These are phyloP conservation scores for Dascyllus trimaculatus DNA, from an alignment of 2,113 vertebrate species.

Conservation along the genomic window DNA sequence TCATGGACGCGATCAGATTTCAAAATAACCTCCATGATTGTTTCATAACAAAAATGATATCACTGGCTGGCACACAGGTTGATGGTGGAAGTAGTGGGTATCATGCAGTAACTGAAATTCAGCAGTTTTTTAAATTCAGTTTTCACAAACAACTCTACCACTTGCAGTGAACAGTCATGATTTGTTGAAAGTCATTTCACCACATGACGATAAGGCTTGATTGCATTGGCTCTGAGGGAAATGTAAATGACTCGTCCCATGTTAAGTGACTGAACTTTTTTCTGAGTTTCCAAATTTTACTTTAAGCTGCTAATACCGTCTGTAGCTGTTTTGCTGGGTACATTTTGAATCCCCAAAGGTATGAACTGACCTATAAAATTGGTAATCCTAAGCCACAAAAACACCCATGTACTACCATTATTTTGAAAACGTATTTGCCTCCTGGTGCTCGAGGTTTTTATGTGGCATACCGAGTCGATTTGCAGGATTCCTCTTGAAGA, in stretches of 20 bases:
- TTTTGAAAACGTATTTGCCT: not conserved
- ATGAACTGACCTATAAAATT: not conserved
- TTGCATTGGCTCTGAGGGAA: no score
- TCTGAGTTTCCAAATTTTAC: no score
- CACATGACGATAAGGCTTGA: no score
- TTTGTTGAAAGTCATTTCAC: no score
- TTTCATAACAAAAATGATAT: slow-evolving; percentile 6
- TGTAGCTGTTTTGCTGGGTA: not conserved
- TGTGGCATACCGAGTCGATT: slow-evolving; percentile 84
- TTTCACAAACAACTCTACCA: no score
- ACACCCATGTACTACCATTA: not conserved
- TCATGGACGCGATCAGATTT: not conserved
- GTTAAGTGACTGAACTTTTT: no score
- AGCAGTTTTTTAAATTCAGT: not conserved
- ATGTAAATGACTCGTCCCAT: no score
- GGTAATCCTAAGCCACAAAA: not conserved
- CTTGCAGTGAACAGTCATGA: no score
- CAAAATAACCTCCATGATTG: not conserved
- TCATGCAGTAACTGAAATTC: not conserved
- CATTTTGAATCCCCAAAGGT: not conserved
- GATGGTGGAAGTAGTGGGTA: not conserved
- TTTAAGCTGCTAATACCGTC: not conserved
- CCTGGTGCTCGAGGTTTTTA: not conserved
- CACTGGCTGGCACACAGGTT: not conserved
- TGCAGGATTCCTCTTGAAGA: slow-evolving; percentile 88